Conservation (phyloP, 2,113 vertebrate species). For the Thymallus thymallus region DNA sequence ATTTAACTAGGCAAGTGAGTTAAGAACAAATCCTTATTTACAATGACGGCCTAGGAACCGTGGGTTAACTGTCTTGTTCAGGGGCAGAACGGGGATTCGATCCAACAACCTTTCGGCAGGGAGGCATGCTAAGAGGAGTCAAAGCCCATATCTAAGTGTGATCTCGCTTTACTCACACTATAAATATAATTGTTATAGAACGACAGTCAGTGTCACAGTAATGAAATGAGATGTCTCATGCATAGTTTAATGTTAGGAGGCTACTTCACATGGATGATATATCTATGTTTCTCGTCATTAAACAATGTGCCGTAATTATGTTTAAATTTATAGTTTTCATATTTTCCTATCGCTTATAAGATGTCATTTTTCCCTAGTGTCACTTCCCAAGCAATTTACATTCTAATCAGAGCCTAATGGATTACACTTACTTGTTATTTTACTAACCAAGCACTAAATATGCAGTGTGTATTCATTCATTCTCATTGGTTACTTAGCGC, state of each 20-base stretch:
- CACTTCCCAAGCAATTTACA: slow-evolving; percentile 45
- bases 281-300: slow-evolving; percentile 44
- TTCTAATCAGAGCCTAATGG: slow-evolving; percentile 51
- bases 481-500: slow-evolving; percentile 13
- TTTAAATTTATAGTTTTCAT: slow-evolving; percentile 7
- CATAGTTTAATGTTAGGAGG: slow-evolving; percentile 39
- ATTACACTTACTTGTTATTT: slow-evolving; percentile 52
- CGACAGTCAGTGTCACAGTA: slow-evolving; percentile 28
- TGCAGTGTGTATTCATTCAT: slow-evolving; percentile 39
- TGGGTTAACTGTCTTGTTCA: too few species aligned
- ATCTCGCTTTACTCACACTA: neutral
- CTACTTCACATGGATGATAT: slow-evolving; percentile 42
- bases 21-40: too few species aligned
- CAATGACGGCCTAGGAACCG: too few species aligned
- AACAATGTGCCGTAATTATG: slow-evolving; percentile 37
- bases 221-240: slow-evolving; percentile 21
- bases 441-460: slow-evolving; percentile 34
- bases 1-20: too few species aligned
- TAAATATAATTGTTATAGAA: neutral
- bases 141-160: too few species aligned
- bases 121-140: too few species aligned
- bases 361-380: slow-evolving; percentile 34
- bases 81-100: too few species aligned
- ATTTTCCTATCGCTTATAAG: slow-evolving; percentile 37
- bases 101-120: too few species aligned